phyloP scores from a whole-genome alignment of 1,140 invertebrate species.

The Achatina immaculata region DNA sequence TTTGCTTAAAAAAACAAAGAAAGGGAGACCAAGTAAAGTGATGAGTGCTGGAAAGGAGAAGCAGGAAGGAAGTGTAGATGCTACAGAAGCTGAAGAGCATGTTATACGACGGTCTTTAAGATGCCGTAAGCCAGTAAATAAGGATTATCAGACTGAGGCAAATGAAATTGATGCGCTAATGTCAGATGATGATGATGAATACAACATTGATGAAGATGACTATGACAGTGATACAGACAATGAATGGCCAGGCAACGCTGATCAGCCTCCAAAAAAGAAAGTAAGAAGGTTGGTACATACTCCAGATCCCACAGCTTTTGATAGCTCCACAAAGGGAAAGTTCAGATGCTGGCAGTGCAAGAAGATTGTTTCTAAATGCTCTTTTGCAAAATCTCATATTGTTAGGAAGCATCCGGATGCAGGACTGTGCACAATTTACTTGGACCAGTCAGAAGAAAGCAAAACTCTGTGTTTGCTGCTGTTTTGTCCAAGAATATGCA shows the following conservation, averaged over 20 bases:
- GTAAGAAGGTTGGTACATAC: background rate
- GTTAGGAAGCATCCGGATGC: conserved; percentile 26
- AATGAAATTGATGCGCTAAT: conserved; percentile 6
- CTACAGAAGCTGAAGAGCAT: conserved; percentile 3
- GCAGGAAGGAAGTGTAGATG: background rate
- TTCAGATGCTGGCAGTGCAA: conserved; percentile 34
- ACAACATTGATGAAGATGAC: conserved; percentile 16
- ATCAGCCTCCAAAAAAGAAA: background rate
- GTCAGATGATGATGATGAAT: conserved; percentile 33
- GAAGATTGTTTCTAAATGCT: conserved; percentile 6
- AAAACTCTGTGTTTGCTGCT: conserved; percentile 9
- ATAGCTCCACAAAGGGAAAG: background rate
- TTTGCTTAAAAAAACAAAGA: conserved; percentile 8
- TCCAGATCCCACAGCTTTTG: conserved; percentile 28
- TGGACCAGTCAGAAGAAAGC: conserved; percentile 1
- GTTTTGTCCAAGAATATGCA: conserved; percentile 28
- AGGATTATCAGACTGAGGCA: background rate
- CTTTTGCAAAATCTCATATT: conserved; percentile 30
- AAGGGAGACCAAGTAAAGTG: conserved; percentile 3
- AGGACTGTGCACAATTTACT: conserved; percentile 18
- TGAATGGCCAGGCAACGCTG: background rate
- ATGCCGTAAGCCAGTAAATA: conserved; percentile 6
- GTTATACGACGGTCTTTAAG: conserved; percentile 24
- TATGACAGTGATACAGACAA: background rate
- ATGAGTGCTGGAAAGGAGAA: background rate